Conservation (phyloP, 2,113 vertebrate species). For the Bubalus kerabau region DNA sequence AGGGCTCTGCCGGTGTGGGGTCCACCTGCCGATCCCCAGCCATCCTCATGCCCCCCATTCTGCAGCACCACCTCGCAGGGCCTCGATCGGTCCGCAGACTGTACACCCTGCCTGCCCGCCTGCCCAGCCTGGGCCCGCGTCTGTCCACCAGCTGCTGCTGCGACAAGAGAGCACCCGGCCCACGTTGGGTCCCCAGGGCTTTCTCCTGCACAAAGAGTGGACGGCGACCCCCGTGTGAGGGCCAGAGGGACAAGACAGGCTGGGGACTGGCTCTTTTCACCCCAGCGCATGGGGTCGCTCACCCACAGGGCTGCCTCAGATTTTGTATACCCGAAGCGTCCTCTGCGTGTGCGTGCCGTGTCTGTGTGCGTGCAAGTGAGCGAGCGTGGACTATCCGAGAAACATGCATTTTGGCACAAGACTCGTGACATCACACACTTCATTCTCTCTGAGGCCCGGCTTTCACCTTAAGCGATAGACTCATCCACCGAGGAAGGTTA, state of each 20-base stretch:
- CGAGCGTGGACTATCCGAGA: slow-evolving; percentile 75
- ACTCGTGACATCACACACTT: slow-evolving; percentile 49
- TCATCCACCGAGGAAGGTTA: slow-evolving; percentile 34
- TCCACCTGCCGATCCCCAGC: slow-evolving; percentile 22
- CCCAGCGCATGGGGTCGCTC: slow-evolving; percentile 77
- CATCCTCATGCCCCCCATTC: slow-evolving; percentile 45
- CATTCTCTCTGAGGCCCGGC: slow-evolving; percentile 57
- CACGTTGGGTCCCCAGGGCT: slow-evolving; percentile 82
- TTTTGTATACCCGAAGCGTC: slow-evolving; percentile 77
- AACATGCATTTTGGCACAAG: slow-evolving; percentile 84
- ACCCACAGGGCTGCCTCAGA: slow-evolving; percentile 77
- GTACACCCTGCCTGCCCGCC: slow-evolving; percentile 59
- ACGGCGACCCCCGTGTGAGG: slow-evolving; percentile 75
- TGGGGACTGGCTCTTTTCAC: slow-evolving; percentile 78
- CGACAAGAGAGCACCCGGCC: slow-evolving; percentile 79
- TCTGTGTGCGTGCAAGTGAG: slow-evolving; percentile 57
- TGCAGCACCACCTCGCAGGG: slow-evolving; percentile 60
- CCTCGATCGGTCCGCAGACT: slow-evolving; percentile 51
- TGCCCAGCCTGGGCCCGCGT: background rate
- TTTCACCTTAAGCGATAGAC: slow-evolving; percentile 35
- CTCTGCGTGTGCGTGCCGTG: slow-evolving; percentile 31
- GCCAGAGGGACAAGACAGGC: slow-evolving; percentile 70
- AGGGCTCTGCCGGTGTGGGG: background rate
- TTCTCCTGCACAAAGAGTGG: slow-evolving; percentile 78
- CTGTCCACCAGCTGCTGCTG: slow-evolving; percentile 81